Evolutionary conservation across 1,140 invertebrate genomes (phyloP), one percentile per base, ranked within the genome.

Genomic region (Thalassaphorura encarpata): DNA sequence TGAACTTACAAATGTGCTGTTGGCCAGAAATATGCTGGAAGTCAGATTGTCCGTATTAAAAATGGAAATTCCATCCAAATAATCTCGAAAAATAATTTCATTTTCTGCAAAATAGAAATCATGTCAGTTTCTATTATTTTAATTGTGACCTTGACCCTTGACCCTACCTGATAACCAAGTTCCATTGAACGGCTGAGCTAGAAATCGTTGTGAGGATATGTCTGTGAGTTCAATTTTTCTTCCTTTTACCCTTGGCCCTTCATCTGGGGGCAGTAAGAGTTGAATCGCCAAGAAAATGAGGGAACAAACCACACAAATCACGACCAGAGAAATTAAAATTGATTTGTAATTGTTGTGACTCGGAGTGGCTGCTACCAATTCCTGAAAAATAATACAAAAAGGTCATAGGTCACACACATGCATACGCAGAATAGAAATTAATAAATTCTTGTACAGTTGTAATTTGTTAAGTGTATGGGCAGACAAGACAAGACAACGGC

Each of bases 321-420:
- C 89, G 52, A 92, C 73, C 28, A 92, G 74, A 0, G 90, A 88
- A 55, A 93, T 93, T 54, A 85, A 80, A 57, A 93, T 91, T 15
- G 89, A 89, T 27, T 85, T 80, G 88, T 89, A 93, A 75, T 94
- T 93, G 40, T 85, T 75, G 66, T 87, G 81, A 54, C 80, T 84
- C n/a, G 85, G 83, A 18, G 83, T 84, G 21, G 82, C 78, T 18
- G 82, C 83, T 51, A 86, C 85, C 66, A 89, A 69, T 70, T 90
- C 87, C 86, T 87, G 73, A 16, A 71, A 73, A 58, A 66, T 62
- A 63, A 60, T 42, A 63, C 52, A 59, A 42, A 19, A 53, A 39
- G 41, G 26, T 8, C 19, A 24, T 27, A 11, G 19, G 11, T 13
- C 26, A 48, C n/a, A n/a, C n/a, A n/a, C n/a, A n/a, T n/a, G n/a